These are phyloP conservation scores for Lasaia peninsularis DNA, from an alignment of 1,140 invertebrate species.

Conservation along the genomic window DNA sequence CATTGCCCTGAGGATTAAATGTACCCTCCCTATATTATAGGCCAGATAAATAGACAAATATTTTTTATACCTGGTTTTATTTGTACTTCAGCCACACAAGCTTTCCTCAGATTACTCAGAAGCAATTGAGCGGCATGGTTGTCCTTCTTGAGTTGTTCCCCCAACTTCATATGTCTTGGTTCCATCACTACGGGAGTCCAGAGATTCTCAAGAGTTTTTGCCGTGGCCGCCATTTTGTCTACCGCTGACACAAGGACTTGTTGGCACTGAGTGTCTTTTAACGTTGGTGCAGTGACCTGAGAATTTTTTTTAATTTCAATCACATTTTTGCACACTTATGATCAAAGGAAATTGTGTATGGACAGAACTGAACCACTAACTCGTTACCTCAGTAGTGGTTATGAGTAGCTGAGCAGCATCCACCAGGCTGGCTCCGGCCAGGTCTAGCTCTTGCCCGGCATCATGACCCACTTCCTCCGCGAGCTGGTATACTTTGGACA, in stretches of 20 bases:
- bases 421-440: constrained; percentile 13
- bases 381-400: background rate
- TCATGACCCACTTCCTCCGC: constrained; percentile 17
- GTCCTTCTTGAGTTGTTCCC: background rate
- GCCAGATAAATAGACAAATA: too few relatives aligned
- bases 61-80: background rate
- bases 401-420: constrained; percentile 16
- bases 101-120: background rate
- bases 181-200: constrained; percentile 1
- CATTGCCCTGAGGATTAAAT: too few relatives aligned
- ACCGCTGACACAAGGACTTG: constrained; percentile 15
- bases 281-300: constrained; percentile 22
- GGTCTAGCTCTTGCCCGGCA: constrained; percentile 16
- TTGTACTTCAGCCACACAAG: background rate
- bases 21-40: too few relatives aligned
- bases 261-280: constrained; percentile 19
- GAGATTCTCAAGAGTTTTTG: background rate
- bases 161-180: background rate
- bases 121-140: background rate
- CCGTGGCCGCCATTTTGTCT: constrained; percentile 8
- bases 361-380: too few relatives aligned
- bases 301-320: too few relatives aligned
- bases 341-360: too few relatives aligned
- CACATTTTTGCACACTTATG: too few relatives aligned
- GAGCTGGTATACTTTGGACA: constrained; percentile 19